A percentile compares a stretch with the other conserved stretches of the same genome.
These are phyloP conservation scores for Pluvianellus socialis DNA, from an alignment of 2,113 vertebrate genomes.

Conservation along the genomic window DNA sequence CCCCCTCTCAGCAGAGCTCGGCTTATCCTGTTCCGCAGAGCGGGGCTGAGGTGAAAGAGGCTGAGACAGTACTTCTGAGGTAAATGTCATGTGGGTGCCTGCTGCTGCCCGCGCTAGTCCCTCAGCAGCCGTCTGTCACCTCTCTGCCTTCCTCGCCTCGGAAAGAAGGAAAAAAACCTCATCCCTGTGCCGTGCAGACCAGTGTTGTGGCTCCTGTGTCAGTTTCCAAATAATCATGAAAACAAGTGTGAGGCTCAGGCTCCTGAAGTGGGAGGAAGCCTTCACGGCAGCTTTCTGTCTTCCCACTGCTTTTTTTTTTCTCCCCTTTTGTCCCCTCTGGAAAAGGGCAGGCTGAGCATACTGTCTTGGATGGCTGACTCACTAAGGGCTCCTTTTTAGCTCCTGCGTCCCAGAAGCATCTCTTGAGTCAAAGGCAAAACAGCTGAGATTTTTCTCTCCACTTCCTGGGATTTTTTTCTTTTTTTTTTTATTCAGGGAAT, in stretches of 20 bases:
- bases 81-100: fast-evolving
- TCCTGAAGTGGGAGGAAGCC: background rate
- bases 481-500: background rate
- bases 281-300: background rate
- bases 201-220: background rate
- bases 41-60: background rate
- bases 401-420: background rate
- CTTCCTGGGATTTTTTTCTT: background rate
- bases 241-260: background rate
- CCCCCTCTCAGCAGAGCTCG: background rate
- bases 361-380: background rate
- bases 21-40: background rate
- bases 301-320: background rate
- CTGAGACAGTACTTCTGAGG: background rate
- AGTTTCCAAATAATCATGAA: background rate
- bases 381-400: background rate
- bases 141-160: background rate
- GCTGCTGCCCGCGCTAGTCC: background rate
- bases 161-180: background rate
- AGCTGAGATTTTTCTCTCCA: background rate
- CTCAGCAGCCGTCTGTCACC: background rate
- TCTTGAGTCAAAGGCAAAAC: background rate
- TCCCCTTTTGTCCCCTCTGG: background rate
- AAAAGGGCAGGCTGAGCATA: background rate
- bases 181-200: fast-evolving